These are phyloP conservation scores for Oscheius myriophilus DNA, from an alignment of 2,888 invertebrate genomes.

Conservation along the genomic window DNA sequence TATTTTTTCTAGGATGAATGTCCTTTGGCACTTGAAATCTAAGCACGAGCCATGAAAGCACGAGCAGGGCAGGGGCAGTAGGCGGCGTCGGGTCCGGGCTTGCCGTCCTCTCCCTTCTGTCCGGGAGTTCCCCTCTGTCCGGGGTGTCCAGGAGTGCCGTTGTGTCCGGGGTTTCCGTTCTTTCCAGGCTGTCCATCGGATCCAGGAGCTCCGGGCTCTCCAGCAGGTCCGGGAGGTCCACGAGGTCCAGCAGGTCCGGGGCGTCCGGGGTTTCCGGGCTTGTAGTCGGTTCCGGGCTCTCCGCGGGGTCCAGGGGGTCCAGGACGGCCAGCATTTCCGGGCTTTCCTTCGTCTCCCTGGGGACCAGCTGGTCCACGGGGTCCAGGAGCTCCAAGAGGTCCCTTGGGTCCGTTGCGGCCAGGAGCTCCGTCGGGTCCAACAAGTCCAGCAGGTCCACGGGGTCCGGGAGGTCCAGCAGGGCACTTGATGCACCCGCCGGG, in stretches of 20 bases:
- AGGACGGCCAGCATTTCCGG: conserved; percentile 48
- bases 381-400: conserved; percentile 45
- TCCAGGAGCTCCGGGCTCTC: conserved; percentile 29
- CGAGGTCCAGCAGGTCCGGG: conserved; percentile 51
- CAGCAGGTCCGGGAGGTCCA: conserved; percentile 38
- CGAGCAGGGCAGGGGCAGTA: too few species aligned
- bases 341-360: conserved; percentile 48
- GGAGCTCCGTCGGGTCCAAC: conserved; percentile 45
- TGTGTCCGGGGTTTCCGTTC: conserved; percentile 39
- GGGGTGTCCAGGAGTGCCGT: conserved; percentile 51
- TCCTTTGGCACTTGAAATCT: too few species aligned
- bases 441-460: conserved; percentile 45
- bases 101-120: too few species aligned
- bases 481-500: conserved; percentile 59
- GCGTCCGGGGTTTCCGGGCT: conserved; percentile 50
- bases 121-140: conserved; percentile 46
- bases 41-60: too few species aligned
- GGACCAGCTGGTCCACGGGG: conserved; percentile 45
- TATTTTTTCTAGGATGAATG: too few species aligned
- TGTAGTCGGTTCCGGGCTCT: conserved; percentile 51
- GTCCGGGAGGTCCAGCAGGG: conserved; percentile 51
- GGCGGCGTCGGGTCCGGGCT: too few species aligned
- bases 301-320: conserved; percentile 52
- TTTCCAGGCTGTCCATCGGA: conserved; percentile 51
- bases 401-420: conserved; percentile 39